Evolutionary conservation across 2,888 invertebrate species (phyloP).

Genomic region (Yponomeuta plumbellus): DNA sequence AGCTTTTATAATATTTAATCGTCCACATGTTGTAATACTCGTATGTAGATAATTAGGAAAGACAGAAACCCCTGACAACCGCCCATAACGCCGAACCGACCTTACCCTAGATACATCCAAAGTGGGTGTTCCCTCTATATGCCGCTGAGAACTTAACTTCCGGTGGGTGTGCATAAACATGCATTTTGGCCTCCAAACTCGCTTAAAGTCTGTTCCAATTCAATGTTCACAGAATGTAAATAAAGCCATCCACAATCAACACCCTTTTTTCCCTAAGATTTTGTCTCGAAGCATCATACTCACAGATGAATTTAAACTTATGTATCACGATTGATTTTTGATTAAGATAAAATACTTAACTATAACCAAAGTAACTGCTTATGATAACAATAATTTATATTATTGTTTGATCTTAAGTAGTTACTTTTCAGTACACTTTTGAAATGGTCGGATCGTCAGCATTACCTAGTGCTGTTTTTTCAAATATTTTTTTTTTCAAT

Average conservation of each 20-base stretch:
- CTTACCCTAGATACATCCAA: conserved; percentile 10
- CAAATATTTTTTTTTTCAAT: too few species aligned
- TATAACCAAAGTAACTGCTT: too few species aligned
- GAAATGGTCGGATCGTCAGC: too few species aligned
- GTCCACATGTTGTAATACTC: too few species aligned
- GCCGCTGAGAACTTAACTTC: conserved; percentile 29
- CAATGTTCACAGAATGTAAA: not conserved
- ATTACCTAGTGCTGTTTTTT: too few species aligned
- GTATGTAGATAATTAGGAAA: not conserved
- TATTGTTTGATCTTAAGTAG: too few species aligned
- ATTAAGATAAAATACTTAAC: too few species aligned
- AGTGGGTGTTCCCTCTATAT: conserved; percentile 9
- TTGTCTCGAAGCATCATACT: not conserved
- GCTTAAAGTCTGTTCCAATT: not conserved
- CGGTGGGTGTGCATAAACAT: conserved; percentile 50
- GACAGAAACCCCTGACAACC: not conserved
- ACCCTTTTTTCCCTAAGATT: not conserved
- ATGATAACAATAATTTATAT: too few species aligned
- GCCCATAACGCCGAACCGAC: not conserved
- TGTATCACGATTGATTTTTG: too few species aligned
- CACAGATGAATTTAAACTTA: too few species aligned
- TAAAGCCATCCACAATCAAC: not conserved
- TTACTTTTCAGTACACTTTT: too few species aligned
- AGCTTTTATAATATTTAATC: too few species aligned
- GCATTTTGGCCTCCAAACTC: conserved; percentile 27